Percentiles rank a stretch among this genome's conserved stretches.
Evolutionary conservation across 2,888 invertebrate genomes (phyloP).

Genomic region (Leistus spinibarbis): DNA sequence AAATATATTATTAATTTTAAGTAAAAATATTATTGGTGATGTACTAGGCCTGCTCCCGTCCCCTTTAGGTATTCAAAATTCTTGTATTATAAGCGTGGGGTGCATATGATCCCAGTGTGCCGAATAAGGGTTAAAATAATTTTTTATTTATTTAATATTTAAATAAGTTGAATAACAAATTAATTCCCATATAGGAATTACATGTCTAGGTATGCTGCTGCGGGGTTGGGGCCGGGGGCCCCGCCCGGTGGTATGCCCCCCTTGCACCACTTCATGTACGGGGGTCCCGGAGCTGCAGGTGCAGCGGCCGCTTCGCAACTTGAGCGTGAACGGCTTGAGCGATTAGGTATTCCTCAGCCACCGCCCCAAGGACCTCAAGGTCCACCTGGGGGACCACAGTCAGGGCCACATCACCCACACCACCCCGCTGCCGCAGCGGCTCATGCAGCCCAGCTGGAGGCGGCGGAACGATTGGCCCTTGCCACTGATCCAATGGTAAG

Average conservation of each 20-base stretch:
- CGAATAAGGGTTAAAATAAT: too few relatives aligned
- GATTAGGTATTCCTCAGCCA: constrained; percentile 77
- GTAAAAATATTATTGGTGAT: too few relatives aligned
- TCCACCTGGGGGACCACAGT: constrained; percentile 61
- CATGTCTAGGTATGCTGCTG: constrained; percentile 48
- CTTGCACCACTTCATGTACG: constrained; percentile 75
- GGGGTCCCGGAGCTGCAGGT: constrained; percentile 67
- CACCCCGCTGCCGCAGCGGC: constrained; percentile 58
- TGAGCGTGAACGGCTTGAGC: constrained; percentile 85
- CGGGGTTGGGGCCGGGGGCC: constrained; percentile 54
- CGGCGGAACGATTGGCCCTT: constrained; percentile 79
- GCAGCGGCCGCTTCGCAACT: constrained; percentile 73
- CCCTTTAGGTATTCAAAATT: too few relatives aligned
- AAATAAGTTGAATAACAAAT: neutral
- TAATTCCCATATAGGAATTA: constrained; percentile 18
- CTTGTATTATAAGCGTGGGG: too few relatives aligned
- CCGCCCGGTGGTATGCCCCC: constrained; percentile 62
- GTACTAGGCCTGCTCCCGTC: too few relatives aligned
- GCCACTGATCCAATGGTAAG: constrained; percentile 89
- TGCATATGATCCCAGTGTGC: too few relatives aligned
- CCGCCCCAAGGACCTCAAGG: constrained; percentile 60
- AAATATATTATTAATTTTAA: too few relatives aligned
- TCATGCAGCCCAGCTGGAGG: constrained; percentile 68
- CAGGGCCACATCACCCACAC: constrained; percentile 64
- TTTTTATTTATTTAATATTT: too few relatives aligned